Conservation (phyloP, 2,113 vertebrate species). For the Gallinago paraguaiae region DNA sequence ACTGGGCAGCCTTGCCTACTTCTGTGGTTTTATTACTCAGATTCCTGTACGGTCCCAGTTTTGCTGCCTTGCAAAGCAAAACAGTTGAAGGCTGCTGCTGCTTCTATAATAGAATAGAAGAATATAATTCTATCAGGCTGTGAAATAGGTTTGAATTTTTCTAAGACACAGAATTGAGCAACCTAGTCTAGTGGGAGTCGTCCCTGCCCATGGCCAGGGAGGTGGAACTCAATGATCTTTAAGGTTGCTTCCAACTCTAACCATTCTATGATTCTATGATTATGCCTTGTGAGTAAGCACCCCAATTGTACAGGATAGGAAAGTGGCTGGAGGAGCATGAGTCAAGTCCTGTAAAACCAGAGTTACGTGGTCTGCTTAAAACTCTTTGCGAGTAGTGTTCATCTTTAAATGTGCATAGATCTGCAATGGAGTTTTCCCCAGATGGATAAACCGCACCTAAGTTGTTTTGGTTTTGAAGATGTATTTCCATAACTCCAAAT, state of each 20-base stretch:
- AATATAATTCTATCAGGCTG: background rate
- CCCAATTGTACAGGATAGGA: background rate
- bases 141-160: background rate
- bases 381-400: background rate
- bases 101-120: background rate
- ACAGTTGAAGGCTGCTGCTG: background rate
- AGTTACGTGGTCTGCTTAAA: background rate
- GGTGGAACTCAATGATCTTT: no score
- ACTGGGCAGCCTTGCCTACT: background rate
- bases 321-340: background rate
- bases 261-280: background rate
- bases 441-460: background rate
- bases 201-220: no score
- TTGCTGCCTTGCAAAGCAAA: background rate
- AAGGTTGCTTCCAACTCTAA: no score
- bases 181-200: no score
- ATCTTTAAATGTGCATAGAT: background rate
- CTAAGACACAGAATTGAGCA: background rate
- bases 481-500: background rate
- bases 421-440: background rate
- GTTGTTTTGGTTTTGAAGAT: background rate
- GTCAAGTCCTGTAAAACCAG: background rate
- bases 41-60: background rate
- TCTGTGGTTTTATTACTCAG: background rate
- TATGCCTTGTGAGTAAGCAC: background rate